Evolutionary conservation across 1,140 invertebrate genomes (phyloP), one percentile per base, ranked within the genome.

Genomic region (Hypsibius dujardini): DNA sequence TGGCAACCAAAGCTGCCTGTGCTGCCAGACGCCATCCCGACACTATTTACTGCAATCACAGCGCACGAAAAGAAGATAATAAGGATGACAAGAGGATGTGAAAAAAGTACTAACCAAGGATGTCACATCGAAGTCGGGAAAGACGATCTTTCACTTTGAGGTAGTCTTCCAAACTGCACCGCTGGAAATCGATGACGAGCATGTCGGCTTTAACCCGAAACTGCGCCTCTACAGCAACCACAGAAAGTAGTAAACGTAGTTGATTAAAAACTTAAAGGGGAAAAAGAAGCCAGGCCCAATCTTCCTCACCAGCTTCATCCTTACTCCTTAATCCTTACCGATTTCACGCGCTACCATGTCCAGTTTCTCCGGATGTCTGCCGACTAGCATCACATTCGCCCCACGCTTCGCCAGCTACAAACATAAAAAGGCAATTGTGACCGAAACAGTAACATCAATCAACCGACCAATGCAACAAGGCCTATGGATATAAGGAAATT

Each of bases 381-480:
- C 95, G 70, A 98, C 87, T 70, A 98, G 81, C 46, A 95, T 85
- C 47, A 97, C 81, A 77, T 93, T 87, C 72, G 95, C 81, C 59
- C 92, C 91, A 74, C 84, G 84, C 56, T 85, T 81, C 0, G 92
- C 92, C 71, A 95, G 78, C 87, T 89, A 78, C 56, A 47, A 82
- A 80, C 74, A 73, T 71, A 75, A 73, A 69, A 73, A 75, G 59
- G 72, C 46, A 56, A 12, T 56, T 56, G 50, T 7, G 50, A n/a
- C 7, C 50, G n/a, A n/a, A 56, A n/a, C 50, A 56, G n/a, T 7
- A 56, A 56, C 7, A 28, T 28, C 28, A 28, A 28, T 28, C 28
- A 28, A 28, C 28, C 28, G 28, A 28, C 28, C 28, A 28, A 28
- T 28, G 28, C 28, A 28, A 28, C 28, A 28, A 28, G 28, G 28